phyloP scores from a whole-genome alignment of 2,113 vertebrate genomes.

The Hystrix cristata region DNA sequence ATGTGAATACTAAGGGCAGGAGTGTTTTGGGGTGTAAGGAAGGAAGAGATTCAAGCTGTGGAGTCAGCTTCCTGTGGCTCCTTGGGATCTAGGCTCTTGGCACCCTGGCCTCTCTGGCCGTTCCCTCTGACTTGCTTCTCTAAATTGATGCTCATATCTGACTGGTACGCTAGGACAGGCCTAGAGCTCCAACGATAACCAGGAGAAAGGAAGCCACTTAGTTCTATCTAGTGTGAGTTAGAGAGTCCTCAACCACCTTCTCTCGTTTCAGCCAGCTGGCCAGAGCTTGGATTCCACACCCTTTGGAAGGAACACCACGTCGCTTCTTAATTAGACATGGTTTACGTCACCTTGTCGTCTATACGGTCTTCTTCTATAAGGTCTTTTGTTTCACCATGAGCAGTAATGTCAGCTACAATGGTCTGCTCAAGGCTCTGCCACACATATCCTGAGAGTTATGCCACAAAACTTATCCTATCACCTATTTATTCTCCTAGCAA shows the following conservation, averaged over 20 bases:
- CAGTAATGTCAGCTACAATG: background rate
- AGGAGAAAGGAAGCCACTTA: constrained; percentile 5
- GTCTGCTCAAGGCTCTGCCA: background rate
- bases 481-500: background rate
- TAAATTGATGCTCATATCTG: background rate
- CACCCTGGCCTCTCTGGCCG: background rate
- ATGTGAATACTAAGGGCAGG: background rate
- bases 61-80: background rate
- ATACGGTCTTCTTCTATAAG: background rate
- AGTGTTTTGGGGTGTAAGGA: background rate
- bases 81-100: background rate
- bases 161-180: background rate
- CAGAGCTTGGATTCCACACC: background rate
- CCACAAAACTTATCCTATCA: background rate
- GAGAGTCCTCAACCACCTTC: background rate
- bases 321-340: background rate
- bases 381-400: background rate
- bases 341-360: background rate
- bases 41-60: background rate
- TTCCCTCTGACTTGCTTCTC: background rate
- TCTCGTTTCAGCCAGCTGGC: background rate
- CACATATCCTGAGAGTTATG: background rate
- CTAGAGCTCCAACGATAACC: background rate
- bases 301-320: background rate
- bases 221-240: background rate